phyloP scores from a whole-genome alignment of 2,888 invertebrate species.

The Nyleta sp. region DNA sequence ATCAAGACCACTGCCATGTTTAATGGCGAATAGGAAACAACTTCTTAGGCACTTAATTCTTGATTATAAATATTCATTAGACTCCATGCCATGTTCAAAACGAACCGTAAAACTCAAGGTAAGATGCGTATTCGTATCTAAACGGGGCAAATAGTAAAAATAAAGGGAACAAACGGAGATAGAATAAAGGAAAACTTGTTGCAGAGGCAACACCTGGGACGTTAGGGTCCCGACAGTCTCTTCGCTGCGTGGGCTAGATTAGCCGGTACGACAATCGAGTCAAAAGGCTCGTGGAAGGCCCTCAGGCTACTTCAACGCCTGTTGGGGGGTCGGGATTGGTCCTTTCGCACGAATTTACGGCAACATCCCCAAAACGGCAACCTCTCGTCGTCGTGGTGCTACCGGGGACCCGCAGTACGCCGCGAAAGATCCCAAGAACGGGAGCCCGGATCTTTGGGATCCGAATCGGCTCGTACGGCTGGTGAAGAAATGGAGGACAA shows the following conservation, averaged over 20 bases:
- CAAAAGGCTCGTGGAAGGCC: constrained; percentile 75
- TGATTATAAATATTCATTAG: too few species aligned
- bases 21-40: too few species aligned
- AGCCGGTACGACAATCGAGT: constrained; percentile 78
- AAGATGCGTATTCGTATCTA: too few species aligned
- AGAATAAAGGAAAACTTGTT: constrained; percentile 20
- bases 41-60: too few species aligned
- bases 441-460: constrained; percentile 73
- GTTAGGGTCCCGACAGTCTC: constrained; percentile 54
- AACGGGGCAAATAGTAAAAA: not conserved
- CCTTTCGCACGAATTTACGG: constrained; percentile 80
- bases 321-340: constrained; percentile 78
- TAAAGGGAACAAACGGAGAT: too few species aligned
- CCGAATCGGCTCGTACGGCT: constrained; percentile 73
- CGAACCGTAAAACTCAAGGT: too few species aligned
- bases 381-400: constrained; percentile 81
- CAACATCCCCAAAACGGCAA: constrained; percentile 82
- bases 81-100: too few species aligned
- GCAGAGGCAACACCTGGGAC: constrained; percentile 52
- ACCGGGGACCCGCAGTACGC: constrained; percentile 81
- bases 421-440: constrained; percentile 80
- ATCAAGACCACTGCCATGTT: too few species aligned
- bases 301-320: constrained; percentile 76
- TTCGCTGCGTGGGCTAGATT: constrained; percentile 52
- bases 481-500: constrained; percentile 81